Evolutionary conservation across 2,888 invertebrate genomes (phyloP), one percentile per base, ranked within the genome.

Genomic region (Aphidoletes aphidimyza): DNA sequence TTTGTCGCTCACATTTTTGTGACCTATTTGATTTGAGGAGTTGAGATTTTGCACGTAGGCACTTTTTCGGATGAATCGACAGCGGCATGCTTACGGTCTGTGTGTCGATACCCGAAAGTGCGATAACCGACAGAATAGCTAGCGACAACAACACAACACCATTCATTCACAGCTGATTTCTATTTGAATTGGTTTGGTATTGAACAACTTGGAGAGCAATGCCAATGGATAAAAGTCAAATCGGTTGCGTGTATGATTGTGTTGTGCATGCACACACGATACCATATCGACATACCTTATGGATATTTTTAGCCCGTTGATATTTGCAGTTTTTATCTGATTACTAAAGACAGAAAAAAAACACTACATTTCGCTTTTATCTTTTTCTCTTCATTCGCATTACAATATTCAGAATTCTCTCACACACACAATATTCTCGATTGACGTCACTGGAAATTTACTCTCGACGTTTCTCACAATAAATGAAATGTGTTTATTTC

Each of bases 141-240:
- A 54, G 36, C 59, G 36, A 34, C 69, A 69, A 69, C 69, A 69
- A 14, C 36, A n/a, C n/a, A n/a, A n/a, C n/a, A n/a, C n/a, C n/a
- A n/a, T n/a, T n/a, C n/a, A n/a, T n/a, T n/a, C 22, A 81, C 81
- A 81, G 81, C 81, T 81, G 81, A 81, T 81, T 81, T 81, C 37
- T 81, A 37, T 69, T 69, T 22, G n/a, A n/a, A n/a, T n/a, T n/a
- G n/a, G n/a, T n/a, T n/a, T n/a, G n/a, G n/a, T n/a, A n/a, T n/a
- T n/a, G n/a, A n/a, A n/a, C n/a, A n/a, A n/a, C n/a, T n/a, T n/a
- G n/a, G n/a, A n/a, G n/a, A n/a, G n/a, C n/a, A n/a, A n/a, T n/a
- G n/a, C n/a, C n/a, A n/a, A n/a, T n/a, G n/a, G n/a, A n/a, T n/a
- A n/a, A n/a, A n/a, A n/a, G n/a, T n/a, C n/a, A n/a, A n/a, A n/a